These are phyloP conservation scores for Apodemia mormo DNA, from an alignment of 2,888 invertebrate genomes.

Conservation along the genomic window DNA sequence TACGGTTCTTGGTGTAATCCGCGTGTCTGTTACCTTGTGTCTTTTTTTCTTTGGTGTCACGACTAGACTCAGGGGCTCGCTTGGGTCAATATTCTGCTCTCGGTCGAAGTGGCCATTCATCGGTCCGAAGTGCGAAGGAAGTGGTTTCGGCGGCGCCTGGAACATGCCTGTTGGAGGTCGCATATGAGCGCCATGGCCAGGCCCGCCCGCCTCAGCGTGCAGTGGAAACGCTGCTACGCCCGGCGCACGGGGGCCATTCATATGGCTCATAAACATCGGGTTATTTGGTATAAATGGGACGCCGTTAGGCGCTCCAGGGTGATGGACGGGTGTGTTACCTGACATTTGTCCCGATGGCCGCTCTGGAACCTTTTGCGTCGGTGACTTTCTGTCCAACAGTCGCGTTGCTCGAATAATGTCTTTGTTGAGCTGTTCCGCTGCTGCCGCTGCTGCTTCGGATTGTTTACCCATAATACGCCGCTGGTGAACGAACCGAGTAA, in stretches of 20 bases:
- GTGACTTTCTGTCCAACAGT: constrained; percentile 91
- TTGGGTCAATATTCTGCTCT: constrained; percentile 91
- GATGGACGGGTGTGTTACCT: constrained; percentile 81
- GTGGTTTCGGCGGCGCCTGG: constrained; percentile 91
- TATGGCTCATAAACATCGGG: constrained; percentile 75
- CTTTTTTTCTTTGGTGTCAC: constrained; percentile 98
- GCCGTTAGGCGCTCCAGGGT: constrained; percentile 68
- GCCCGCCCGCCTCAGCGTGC: constrained; percentile 83
- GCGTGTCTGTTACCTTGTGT: constrained; percentile 97
- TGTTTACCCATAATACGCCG: constrained; percentile 88
- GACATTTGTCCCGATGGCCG: constrained; percentile 78
- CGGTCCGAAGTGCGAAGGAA: constrained; percentile 84
- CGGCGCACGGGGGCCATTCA: constrained; percentile 83
- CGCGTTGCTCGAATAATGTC: constrained; percentile 91
- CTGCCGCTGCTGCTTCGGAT: constrained; percentile 88
- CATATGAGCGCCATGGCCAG: constrained; percentile 68
- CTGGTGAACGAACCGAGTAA: constrained; percentile 92
- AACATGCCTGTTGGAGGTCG: constrained; percentile 88
- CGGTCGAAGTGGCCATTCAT: constrained; percentile 85
- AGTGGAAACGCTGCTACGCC: constrained; percentile 85
- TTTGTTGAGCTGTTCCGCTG: constrained; percentile 92
- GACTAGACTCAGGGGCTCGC: constrained; percentile 96
- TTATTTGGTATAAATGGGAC: constrained; percentile 73
- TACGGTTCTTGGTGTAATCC: constrained; percentile 94
- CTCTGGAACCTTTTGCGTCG: constrained; percentile 86